Evolutionary conservation across 1,140 invertebrate genomes (phyloP), one percentile per base, ranked within the genome.

Genomic region (Fopius arisanus): DNA sequence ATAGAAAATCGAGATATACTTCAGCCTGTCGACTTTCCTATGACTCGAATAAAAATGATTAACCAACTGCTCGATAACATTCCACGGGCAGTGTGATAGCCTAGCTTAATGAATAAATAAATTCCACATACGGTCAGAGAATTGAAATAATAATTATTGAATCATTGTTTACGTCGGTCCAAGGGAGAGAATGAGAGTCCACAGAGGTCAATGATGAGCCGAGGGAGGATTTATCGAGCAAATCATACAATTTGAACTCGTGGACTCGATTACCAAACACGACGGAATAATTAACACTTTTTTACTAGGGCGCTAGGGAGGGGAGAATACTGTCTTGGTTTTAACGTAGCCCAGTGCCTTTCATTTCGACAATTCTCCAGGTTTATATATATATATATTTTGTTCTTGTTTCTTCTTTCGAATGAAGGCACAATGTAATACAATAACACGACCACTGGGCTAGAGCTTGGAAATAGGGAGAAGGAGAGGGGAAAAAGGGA

Each of bases 311-410:
- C 19, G 54, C 7, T n/a, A 65, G 14, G 28, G 16, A 19, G 29
- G 29, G 26, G 63, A 48, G 43, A 73, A 73, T 73, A 73, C 72
- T 73, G 72, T 68, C 65, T 66, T 66, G 51, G 67, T 73, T 68
- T 73, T 72, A n/a, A 29, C 40, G 41, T 73, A 10, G 54, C 51
- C n/a, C 51, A 31, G 48, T 33, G 26, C 69, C 51, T 68, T 73
- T 23, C 31, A 37, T 62, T 62, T 28, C 21, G 23, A 69, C 9
- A 31, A 48, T 21, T 69, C 28, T 69, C 4, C n/a, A 29, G 6
- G 21, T 69, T 29, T 12, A n/a, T n/a, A n/a, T n/a, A n/a, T n/a
- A n/a, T n/a, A n/a, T n/a, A n/a, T n/a, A n/a, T 48, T 69, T 69
- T 51, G 21, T 37, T 40, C 33, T 40, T 70, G 10, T 21, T 40